Conservation (phyloP, 2,113 vertebrate genomes). For the Todiramphus chloris region DNA sequence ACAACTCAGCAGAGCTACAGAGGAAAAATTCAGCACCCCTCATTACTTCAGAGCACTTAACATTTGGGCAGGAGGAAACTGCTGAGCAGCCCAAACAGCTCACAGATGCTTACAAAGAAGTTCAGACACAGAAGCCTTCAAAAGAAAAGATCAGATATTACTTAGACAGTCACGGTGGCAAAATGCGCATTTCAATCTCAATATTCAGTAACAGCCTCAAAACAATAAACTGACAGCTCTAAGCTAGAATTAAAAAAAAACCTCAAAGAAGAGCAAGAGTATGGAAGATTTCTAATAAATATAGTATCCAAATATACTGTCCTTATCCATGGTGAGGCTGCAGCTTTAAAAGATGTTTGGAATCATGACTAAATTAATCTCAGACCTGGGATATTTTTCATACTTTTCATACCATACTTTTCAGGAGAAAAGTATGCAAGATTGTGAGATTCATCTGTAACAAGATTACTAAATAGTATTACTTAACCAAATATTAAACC, state of each 20-base stretch:
- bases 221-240: not conserved
- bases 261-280: not conserved
- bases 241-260: not conserved
- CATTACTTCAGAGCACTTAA: not conserved
- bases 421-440: not conserved
- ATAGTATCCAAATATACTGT: not conserved
- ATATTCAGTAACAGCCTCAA: not conserved
- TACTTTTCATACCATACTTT: not conserved
- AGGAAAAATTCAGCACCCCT: not conserved
- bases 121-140: not conserved
- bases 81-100: not conserved
- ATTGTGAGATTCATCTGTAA: not conserved
- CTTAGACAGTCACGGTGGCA: not conserved
- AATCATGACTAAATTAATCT: not conserved
- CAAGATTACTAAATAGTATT: not conserved
- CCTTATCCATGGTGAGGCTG: not conserved
- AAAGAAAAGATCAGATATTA: not conserved
- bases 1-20: not conserved
- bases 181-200: not conserved
- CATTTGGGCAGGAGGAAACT: not conserved
- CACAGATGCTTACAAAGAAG: not conserved
- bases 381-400: not conserved
- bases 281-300: not conserved
- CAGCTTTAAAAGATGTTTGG: not conserved
- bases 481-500: not conserved